These are phyloP conservation scores for Upupa epops DNA, from an alignment of 2,113 vertebrate genomes.

Conservation along the genomic window DNA sequence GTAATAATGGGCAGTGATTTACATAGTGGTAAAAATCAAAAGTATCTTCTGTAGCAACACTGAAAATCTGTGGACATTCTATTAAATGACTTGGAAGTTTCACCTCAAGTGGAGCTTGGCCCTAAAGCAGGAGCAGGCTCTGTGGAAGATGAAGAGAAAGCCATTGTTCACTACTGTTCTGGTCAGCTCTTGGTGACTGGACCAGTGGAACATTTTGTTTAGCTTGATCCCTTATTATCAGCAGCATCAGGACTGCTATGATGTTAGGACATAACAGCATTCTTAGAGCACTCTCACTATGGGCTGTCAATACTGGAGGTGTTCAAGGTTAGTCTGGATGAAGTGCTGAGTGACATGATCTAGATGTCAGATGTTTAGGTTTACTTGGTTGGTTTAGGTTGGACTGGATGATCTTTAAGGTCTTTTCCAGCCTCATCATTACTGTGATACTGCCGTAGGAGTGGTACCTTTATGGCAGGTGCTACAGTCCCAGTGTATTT, in stretches of 20 bases:
- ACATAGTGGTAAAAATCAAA: background rate
- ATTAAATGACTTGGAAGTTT: background rate
- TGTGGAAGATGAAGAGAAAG: background rate
- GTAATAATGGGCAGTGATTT: background rate
- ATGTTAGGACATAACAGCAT: background rate
- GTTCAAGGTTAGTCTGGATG: too few relatives aligned
- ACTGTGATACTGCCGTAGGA: background rate
- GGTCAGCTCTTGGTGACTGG: background rate
- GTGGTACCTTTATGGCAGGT: background rate
- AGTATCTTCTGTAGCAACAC: background rate
- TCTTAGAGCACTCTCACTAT: background rate
- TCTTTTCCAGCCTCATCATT: too few relatives aligned
- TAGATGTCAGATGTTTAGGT: too few relatives aligned
- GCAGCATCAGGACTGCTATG: background rate
- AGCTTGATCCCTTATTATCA: background rate
- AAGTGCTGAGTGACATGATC: too few relatives aligned
- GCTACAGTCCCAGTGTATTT: background rate
- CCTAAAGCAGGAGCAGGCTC: background rate
- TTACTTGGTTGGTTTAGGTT: too few relatives aligned
- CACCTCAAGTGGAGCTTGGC: background rate
- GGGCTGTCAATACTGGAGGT: background rate
- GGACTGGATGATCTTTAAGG: too few relatives aligned
- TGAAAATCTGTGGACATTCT: background rate
- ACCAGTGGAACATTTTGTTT: background rate
- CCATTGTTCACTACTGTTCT: background rate